Conservation (phyloP, 2,113 vertebrate species). For the Nibea coibor region DNA sequence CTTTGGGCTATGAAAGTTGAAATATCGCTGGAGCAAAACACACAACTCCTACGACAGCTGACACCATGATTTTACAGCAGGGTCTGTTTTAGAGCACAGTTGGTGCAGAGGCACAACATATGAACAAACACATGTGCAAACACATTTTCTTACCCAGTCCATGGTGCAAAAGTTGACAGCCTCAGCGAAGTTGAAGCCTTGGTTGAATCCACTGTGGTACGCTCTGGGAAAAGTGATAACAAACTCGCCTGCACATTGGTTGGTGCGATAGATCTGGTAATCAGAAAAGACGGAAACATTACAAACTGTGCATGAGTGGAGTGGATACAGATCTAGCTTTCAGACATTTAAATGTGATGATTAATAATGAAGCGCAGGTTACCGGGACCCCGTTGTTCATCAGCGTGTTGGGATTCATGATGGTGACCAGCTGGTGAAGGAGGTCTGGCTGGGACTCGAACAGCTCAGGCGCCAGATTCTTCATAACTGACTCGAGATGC, state of each 20-base stretch:
- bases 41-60: background rate
- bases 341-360: background rate
- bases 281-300: background rate
- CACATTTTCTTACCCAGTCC: constrained; percentile 89
- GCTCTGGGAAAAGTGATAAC: constrained; percentile 98
- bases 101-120: background rate
- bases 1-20: background rate
- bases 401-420: constrained; percentile 99
- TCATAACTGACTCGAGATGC: constrained; percentile 96
- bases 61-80: background rate
- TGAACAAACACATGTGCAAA: background rate
- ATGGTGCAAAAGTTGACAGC: constrained; percentile 99
- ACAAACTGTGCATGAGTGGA: background rate
- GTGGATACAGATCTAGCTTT: background rate
- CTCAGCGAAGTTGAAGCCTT: constrained; percentile 99
- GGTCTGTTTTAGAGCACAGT: background rate
- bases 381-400: constrained; percentile 98
- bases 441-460: constrained; percentile 97
- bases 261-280: constrained; percentile 93
- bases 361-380: constrained; percentile 52
- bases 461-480: constrained; percentile 95
- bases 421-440: constrained; percentile 98
- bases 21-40: background rate
- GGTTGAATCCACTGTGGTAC: constrained; percentile 99
- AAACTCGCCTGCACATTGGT: constrained; percentile 98